phyloP scores from a whole-genome alignment of 2,888 invertebrate genomes.

The Ennomos erosarius region DNA sequence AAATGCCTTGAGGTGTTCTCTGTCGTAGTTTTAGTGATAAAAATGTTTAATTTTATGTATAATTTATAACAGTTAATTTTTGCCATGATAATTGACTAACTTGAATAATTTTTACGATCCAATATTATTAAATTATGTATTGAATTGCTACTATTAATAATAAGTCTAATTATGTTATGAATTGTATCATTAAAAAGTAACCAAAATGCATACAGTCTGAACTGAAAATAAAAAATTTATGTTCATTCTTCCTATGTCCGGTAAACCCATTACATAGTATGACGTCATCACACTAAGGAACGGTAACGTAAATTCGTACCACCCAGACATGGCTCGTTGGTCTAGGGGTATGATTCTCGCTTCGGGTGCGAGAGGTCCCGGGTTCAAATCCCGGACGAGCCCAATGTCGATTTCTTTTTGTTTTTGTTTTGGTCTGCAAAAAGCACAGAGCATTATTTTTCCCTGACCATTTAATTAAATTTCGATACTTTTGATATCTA shows the following conservation, averaged over 20 bases:
- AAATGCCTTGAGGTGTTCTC: slow-evolving; percentile 70
- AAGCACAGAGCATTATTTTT: too few species aligned
- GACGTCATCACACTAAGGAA: slow-evolving; percentile 40
- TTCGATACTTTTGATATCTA: too few species aligned
- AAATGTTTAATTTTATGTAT: slow-evolving; percentile 36
- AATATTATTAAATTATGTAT: too few species aligned
- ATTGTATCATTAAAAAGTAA: too few species aligned
- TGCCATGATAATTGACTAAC: too few species aligned
- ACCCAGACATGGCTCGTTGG: slow-evolving; percentile 76
- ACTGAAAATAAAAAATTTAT: too few species aligned
- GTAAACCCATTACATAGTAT: not conserved
- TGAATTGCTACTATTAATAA: too few species aligned
- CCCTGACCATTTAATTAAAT: too few species aligned
- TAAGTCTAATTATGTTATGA: too few species aligned
- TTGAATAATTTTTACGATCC: too few species aligned
- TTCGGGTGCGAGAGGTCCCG: slow-evolving; percentile 86
- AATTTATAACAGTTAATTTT: not conserved
- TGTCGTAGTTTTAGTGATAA: slow-evolving; percentile 54
- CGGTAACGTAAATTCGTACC: slow-evolving; percentile 46
- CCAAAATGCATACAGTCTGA: too few species aligned
- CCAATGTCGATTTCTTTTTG: slow-evolving; percentile 47
- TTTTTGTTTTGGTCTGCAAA: not conserved
- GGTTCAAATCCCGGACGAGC: slow-evolving; percentile 86
- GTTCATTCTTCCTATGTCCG: too few species aligned
- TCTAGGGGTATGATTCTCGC: slow-evolving; percentile 87